Base-by-base conservation (phyloP, 1,140 invertebrate species). In the Zaprionus camerounensis region DNA sequence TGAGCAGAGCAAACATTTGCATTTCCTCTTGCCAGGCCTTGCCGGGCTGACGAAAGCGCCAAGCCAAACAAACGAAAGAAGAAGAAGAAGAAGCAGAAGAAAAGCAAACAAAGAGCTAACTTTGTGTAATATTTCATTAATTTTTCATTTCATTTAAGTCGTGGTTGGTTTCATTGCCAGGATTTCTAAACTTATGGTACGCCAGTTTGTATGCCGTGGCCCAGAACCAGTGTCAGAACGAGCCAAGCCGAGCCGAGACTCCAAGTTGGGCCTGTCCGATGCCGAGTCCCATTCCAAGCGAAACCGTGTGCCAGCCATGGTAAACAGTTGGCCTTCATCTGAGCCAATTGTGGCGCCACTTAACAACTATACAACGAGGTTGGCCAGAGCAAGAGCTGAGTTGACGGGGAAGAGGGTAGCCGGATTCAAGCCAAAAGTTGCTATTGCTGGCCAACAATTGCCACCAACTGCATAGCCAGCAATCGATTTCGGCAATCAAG, bases 1-100 rank as follows among this genome's bases (percentile, higher is more conserved):
- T 51, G 63, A 34, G 31, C 46, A 24, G 64, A 53, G 69, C 55
- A 78, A 87, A 88, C 73, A 87, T 87, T 87, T 87, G 70, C 73
- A 78, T 76, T 87, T 82, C 76, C 82, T 76, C 71, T 86, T 41
- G 49, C 17, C n/a, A 17, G 20, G 49, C 20, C 49, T 46, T n/a
- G 73, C 49, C 74, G n/a, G 31, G 9, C n/a, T 55, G 63, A 68
- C 66, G 41, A 59, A 58, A 58, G 55, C 55, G 34, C 28, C n/a
- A 20, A 46, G 13, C 36, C 13, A 24, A 31, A n/a, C 51, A 26
- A 66, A 34, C n/a, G 9, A 44, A 56, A 38, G 15, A 62, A 57
- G 6, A 15, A n/a, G 2, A 62, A 53, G 9, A 12, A 51, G 28
- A 3, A 13, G 20, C 0, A 36, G 20, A 44, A 28, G 24, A 28